Percentiles rank a stretch among this genome's conserved stretches.
Evolutionary conservation across 2,888 invertebrate species (phyloP).

Genomic region (Drosophila picticornis): DNA sequence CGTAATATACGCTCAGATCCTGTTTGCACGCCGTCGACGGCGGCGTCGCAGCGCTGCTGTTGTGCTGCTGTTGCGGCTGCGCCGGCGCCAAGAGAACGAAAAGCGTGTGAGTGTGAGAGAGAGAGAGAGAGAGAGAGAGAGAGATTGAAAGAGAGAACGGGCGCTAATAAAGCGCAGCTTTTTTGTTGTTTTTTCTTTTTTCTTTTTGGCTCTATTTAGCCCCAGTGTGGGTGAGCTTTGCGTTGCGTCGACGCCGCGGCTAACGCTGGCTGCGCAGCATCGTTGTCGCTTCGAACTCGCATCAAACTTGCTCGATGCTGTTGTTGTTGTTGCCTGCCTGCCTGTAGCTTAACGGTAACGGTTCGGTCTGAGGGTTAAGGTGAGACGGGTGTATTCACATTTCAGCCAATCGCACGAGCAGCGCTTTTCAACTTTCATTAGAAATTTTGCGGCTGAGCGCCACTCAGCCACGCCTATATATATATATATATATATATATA

Average conservation of each 20-base stretch:
- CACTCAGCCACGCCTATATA: slow-evolving; percentile 60
- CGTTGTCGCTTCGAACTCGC: slow-evolving; percentile 53
- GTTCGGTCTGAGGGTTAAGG: slow-evolving; percentile 9
- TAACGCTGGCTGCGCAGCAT: slow-evolving; percentile 48
- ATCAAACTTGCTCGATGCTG: slow-evolving; percentile 63
- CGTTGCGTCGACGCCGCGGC: slow-evolving; percentile 20
- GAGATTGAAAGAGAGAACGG: slow-evolving; percentile 19
- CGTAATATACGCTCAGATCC: slow-evolving; percentile 83
- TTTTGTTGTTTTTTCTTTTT: slow-evolving; percentile 13
- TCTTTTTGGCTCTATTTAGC: slow-evolving; percentile 28
- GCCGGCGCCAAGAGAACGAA: slow-evolving; percentile 12
- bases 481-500: neutral
- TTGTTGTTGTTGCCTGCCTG: slow-evolving; percentile 11
- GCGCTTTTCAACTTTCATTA: slow-evolving; percentile 76
- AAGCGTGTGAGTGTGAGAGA: slow-evolving; percentile 6
- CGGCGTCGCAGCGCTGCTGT: slow-evolving; percentile 15
- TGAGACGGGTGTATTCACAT: slow-evolving; percentile 14
- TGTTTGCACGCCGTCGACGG: slow-evolving; percentile 78
- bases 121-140: slow-evolving; percentile 10
- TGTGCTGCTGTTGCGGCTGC: slow-evolving; percentile 14
- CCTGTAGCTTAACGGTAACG: slow-evolving; percentile 9
- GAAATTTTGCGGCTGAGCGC: slow-evolving; percentile 56
- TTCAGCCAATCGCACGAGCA: slow-evolving; percentile 66
- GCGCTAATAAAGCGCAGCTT: slow-evolving; percentile 21
- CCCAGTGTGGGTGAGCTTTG: slow-evolving; percentile 43